Percentiles rank a stretch among this genome's conserved stretches.
Conservation (phyloP, 2,797 vertebrate species). For the Malurus leucopterus region DNA sequence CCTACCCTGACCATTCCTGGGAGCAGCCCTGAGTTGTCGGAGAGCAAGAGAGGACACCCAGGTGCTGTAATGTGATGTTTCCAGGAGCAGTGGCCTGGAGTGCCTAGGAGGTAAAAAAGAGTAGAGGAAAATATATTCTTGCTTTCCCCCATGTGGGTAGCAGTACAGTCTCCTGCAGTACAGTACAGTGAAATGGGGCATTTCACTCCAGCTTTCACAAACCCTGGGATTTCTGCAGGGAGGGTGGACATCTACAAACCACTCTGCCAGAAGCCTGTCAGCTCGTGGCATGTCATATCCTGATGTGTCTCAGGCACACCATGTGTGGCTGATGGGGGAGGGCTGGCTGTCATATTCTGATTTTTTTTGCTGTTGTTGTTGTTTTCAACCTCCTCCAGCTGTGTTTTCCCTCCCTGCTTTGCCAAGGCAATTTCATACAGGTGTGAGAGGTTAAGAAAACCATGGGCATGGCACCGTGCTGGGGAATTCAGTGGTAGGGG, state of each 20-base stretch:
- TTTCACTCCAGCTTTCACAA: neutral
- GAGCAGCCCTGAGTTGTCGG: fast-evolving
- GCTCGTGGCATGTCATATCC: fast-evolving
- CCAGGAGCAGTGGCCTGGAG: neutral
- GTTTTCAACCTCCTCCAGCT: neutral
- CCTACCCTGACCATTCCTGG: neutral
- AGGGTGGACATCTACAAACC: neutral
- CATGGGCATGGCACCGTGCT: fast-evolving
- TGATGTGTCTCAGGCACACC: neutral
- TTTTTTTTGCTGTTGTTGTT: neutral
- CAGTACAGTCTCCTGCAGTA: neutral
- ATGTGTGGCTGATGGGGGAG: neutral
- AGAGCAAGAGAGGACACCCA: neutral
- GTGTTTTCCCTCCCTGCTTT: neutral
- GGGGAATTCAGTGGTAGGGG: neutral
- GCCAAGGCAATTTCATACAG: neutral
- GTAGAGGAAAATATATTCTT: neutral
- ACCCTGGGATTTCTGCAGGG: neutral
- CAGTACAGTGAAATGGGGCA: no score
- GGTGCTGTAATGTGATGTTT: neutral
- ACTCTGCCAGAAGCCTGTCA: neutral
- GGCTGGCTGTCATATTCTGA: neutral
- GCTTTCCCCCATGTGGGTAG: neutral
- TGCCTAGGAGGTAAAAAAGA: neutral
- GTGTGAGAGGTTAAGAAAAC: neutral